A percentile compares a stretch with the other conserved stretches of the same genome.
These are phyloP conservation scores for Danionella cerebrum DNA, from an alignment of 2,113 vertebrate species.

Conservation along the genomic window DNA sequence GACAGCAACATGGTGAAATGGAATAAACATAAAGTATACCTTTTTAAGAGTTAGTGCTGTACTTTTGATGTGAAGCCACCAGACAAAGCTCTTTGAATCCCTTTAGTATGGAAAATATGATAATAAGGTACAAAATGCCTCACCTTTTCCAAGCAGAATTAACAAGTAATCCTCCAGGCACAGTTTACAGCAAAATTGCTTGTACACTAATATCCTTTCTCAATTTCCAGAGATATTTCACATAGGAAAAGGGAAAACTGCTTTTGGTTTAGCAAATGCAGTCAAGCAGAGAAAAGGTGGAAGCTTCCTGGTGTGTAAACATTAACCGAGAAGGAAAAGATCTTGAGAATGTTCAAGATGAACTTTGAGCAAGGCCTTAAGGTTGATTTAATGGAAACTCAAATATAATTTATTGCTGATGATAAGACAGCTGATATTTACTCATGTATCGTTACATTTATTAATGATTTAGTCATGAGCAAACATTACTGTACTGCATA, in stretches of 20 bases:
- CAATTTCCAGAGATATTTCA: neutral
- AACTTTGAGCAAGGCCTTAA: neutral
- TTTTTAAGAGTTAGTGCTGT: neutral
- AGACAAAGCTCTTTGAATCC: neutral
- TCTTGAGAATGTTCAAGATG: too few relatives aligned
- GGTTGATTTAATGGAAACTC: neutral
- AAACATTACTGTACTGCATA: too few relatives aligned
- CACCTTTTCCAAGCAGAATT: conserved; percentile 22
- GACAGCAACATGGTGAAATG: neutral
- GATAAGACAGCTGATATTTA: neutral
- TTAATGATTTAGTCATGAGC: neutral
- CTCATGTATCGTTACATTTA: neutral
- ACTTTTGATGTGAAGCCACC: neutral
- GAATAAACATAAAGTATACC: neutral
- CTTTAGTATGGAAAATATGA: conserved; percentile 14
- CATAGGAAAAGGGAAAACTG: neutral
- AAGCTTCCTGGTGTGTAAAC: neutral
- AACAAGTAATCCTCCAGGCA: conserved; percentile 8
- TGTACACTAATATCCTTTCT: neutral
- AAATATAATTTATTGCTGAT: neutral
- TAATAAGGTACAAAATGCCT: conserved; percentile 5
- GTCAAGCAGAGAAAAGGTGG: neutral
- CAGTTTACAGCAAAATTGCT: neutral
- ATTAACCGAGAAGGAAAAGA: neutral
- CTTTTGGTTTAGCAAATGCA: neutral